Evolutionary conservation across 2,113 vertebrate species (phyloP).

Genomic region (Fregata magnificens): DNA sequence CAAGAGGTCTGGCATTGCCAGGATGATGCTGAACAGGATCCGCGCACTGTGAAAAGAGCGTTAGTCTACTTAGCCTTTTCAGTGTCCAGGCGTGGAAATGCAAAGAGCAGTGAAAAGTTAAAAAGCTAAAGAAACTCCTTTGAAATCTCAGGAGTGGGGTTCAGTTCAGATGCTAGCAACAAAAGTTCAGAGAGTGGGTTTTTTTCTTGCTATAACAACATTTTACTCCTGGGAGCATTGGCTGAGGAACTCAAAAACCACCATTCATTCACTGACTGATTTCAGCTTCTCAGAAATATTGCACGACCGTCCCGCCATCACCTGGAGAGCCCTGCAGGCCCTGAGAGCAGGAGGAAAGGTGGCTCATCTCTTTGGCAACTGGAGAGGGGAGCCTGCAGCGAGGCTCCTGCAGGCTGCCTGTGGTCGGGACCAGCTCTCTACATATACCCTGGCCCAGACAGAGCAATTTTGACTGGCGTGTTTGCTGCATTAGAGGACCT

Average conservation of each 20-base stretch:
- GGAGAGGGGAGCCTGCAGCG: accelerated
- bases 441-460: background rate
- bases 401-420: background rate
- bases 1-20: background rate
- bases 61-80: background rate
- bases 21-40: background rate
- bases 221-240: background rate
- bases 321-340: background rate
- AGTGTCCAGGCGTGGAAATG: background rate
- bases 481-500: background rate
- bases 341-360: background rate
- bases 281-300: background rate
- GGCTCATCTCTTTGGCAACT: background rate
- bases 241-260: background rate
- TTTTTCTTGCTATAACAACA: background rate
- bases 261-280: background rate
- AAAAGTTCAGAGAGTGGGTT: background rate
- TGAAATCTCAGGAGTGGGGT: background rate
- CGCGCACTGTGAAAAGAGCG: background rate
- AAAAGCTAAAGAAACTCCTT: conserved; percentile 13
- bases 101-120: background rate
- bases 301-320: background rate
- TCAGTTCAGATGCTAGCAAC: background rate
- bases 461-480: background rate
- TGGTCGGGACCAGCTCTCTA: background rate